Evolutionary conservation across 2,113 vertebrate species (phyloP).

Genomic region (Coryphaenoides rupestris): DNA sequence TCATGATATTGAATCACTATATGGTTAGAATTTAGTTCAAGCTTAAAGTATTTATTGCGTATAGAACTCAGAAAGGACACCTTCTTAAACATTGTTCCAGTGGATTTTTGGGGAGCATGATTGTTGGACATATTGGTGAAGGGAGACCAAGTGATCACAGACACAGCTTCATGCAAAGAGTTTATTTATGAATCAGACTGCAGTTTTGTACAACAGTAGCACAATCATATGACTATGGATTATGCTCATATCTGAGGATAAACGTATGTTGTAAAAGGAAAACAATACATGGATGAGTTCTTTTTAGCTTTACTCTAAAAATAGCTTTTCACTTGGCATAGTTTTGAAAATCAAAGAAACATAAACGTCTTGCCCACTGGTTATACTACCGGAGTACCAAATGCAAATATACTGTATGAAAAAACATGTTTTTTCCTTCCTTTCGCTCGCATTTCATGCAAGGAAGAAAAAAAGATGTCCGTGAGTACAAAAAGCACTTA

Average conservation of each 20-base stretch:
- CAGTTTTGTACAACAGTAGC: constrained; percentile 74
- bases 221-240: constrained; percentile 72
- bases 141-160: constrained; percentile 21
- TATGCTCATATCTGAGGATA: constrained; percentile 72
- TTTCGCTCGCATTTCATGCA: constrained; percentile 67
- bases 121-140: too few relatives aligned
- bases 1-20: too few relatives aligned
- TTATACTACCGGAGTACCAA: constrained; percentile 69
- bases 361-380: constrained; percentile 57
- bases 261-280: constrained; percentile 63
- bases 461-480: constrained; percentile 69
- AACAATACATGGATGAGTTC: constrained; percentile 61
- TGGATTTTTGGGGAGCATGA: too few relatives aligned
- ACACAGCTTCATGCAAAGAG: constrained; percentile 71
- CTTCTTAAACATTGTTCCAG: too few relatives aligned
- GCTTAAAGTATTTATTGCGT: too few relatives aligned
- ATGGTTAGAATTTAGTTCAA: too few relatives aligned
- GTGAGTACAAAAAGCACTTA: constrained; percentile 76
- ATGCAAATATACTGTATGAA: constrained; percentile 73
- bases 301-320: constrained; percentile 72
- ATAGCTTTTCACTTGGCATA: constrained; percentile 78
- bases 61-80: too few relatives aligned
- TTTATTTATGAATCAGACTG: constrained; percentile 77
- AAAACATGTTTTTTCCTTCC: constrained; percentile 54
- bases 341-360: constrained; percentile 72